Evolutionary conservation across 1,140 invertebrate genomes (phyloP).

Genomic region (Sitodiplosis mosellana): DNA sequence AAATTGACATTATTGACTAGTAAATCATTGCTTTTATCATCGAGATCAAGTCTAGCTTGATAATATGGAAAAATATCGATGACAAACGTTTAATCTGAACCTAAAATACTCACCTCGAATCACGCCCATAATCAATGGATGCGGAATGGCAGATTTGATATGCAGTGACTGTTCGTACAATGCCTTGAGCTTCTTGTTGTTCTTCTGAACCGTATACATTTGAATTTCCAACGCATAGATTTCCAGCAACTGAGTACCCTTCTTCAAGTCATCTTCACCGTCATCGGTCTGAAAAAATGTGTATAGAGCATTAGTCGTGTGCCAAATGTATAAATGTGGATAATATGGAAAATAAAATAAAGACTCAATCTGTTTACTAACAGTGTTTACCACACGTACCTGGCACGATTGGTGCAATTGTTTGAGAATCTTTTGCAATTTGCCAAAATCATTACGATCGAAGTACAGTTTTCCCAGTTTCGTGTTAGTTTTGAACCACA

Average conservation of each 20-base stretch:
- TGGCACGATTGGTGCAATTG: constrained; percentile 95
- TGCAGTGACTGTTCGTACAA: constrained; percentile 96
- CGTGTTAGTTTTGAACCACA: constrained; percentile 99
- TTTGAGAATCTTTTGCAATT: constrained; percentile 91
- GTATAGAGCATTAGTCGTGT: constrained; percentile 3
- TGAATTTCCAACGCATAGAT: constrained; percentile 99
- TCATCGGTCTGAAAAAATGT: constrained; percentile 67
- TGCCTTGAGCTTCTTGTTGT: constrained; percentile 97
- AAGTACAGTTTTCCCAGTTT: constrained; percentile 98
- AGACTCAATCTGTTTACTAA: no score
- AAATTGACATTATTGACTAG: background rate
- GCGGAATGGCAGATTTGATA: constrained; percentile 98
- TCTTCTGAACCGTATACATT: constrained; percentile 99
- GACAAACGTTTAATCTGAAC: background rate
- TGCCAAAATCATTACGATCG: constrained; percentile 86
- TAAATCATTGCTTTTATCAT: no score
- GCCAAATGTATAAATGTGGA: background rate
- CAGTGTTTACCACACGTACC: constrained; percentile 38
- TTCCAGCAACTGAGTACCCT: constrained; percentile 94
- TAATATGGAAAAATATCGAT: background rate
- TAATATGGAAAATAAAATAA: no score
- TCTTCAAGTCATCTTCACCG: constrained; percentile 98
- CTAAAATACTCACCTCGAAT: constrained; percentile 55
- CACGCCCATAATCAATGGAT: constrained; percentile 99
- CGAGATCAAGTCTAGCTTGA: no score